Percentiles rank a stretch among this genome's conserved stretches.
Evolutionary conservation across 1,140 invertebrate species (phyloP).

Genomic region (Hypsibius dujardini): DNA sequence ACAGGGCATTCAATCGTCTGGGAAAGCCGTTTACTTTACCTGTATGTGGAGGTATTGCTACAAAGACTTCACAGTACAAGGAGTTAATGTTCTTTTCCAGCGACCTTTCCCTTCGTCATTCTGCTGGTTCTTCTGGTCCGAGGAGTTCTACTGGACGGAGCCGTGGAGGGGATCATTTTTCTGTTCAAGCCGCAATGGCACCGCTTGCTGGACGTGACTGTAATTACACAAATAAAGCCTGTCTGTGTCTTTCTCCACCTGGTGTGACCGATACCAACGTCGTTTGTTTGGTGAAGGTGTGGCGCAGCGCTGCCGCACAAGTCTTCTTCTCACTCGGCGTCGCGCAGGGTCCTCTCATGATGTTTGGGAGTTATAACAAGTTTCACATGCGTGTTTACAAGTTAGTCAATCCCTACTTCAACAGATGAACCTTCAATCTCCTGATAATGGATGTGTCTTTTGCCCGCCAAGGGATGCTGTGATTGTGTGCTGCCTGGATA

Average conservation of each 20-base stretch:
- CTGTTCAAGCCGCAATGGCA: slow-evolving; percentile 52
- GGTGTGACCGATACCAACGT: slow-evolving; percentile 18
- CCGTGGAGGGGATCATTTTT: slow-evolving; percentile 52
- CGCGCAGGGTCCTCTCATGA: slow-evolving; percentile 55
- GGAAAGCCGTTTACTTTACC: slow-evolving; percentile 21
- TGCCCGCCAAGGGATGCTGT: slow-evolving; percentile 35
- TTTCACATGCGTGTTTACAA: slow-evolving; percentile 65
- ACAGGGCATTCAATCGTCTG: slow-evolving; percentile 20
- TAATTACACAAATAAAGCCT: slow-evolving; percentile 28
- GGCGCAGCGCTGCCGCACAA: slow-evolving; percentile 67
- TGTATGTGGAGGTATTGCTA: neutral
- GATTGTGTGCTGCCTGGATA: slow-evolving; percentile 38
- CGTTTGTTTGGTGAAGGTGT: slow-evolving; percentile 33
- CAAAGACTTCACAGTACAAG: neutral
- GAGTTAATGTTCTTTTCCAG: slow-evolving; percentile 30
- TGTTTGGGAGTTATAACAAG: slow-evolving; percentile 62
- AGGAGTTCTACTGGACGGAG: slow-evolving; percentile 53
- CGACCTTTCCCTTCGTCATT: slow-evolving; percentile 57
- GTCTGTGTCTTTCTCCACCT: too few relatives aligned
- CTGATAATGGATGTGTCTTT: slow-evolving; percentile 13
- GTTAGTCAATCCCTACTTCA: slow-evolving; percentile 35
- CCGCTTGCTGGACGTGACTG: slow-evolving; percentile 45
- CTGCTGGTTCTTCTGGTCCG: slow-evolving; percentile 49
- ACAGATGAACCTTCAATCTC: neutral
- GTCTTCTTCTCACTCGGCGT: slow-evolving; percentile 65